These are phyloP conservation scores for Crenichthys baileyi DNA, from an alignment of 2,797 vertebrate species.

Conservation along the genomic window DNA sequence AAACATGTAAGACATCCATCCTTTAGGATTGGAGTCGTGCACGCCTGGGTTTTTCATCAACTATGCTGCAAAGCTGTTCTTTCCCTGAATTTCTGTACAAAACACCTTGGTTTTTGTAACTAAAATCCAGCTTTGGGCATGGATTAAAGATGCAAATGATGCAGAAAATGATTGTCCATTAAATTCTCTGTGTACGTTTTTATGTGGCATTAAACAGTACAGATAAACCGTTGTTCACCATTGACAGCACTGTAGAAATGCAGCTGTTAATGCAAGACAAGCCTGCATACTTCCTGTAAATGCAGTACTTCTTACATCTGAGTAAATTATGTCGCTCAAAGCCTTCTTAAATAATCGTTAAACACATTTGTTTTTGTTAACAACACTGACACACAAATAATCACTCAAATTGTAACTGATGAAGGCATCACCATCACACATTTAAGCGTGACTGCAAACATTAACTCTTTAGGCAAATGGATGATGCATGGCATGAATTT, in stretches of 20 bases:
- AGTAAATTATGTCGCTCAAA: not conserved
- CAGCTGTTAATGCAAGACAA: not conserved
- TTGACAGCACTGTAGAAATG: not conserved
- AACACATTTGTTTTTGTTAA: not conserved
- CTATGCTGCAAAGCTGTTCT: not conserved
- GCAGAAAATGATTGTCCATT: not conserved
- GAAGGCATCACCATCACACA: not conserved
- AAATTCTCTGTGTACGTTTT: not conserved
- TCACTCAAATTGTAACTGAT: not conserved
- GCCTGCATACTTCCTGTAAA: not conserved
- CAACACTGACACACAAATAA: not conserved
- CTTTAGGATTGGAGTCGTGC: not conserved
- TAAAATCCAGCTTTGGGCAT: not conserved
- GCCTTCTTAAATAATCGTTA: not conserved
- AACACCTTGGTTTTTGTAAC: not conserved
- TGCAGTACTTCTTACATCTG: not conserved
- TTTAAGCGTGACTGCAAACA: constrained; percentile 1
- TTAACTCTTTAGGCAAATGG: not conserved
- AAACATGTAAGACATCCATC: not conserved
- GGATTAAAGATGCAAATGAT: not conserved
- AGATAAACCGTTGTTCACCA: not conserved
- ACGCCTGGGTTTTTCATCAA: not conserved
- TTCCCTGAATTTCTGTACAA: too few species aligned
- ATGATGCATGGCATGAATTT: not conserved
- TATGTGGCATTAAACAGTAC: not conserved